phyloP scores from a whole-genome alignment of 2,888 invertebrate genomes.

The Hydrotaea cyrtoneurina region DNA sequence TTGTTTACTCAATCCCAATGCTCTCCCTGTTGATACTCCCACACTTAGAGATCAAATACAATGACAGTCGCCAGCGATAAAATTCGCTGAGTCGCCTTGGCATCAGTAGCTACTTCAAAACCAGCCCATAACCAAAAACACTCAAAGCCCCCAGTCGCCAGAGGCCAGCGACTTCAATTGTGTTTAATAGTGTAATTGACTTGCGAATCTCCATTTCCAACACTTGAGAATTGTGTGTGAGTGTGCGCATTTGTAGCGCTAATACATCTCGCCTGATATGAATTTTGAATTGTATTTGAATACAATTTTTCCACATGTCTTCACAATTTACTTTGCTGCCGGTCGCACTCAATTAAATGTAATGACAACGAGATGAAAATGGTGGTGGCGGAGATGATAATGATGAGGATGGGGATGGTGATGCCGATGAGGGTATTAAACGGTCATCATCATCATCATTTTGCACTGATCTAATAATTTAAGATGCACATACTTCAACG shows the following conservation, averaged over 20 bases:
- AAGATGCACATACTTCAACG: slow-evolving; percentile 46
- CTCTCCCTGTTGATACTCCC: no score
- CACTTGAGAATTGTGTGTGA: neutral
- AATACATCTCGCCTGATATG: slow-evolving; percentile 11
- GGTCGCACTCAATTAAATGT: slow-evolving; percentile 11
- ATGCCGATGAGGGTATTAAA: slow-evolving; percentile 40
- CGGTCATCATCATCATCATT: slow-evolving; percentile 20
- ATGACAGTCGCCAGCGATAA: no score
- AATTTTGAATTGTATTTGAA: slow-evolving; percentile 2
- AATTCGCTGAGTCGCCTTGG: no score
- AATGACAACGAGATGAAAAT: neutral
- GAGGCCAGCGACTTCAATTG: no score
- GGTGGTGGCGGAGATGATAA: slow-evolving; percentile 15
- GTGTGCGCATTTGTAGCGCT: neutral
- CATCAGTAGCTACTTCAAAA: no score
- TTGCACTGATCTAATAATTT: slow-evolving; percentile 66
- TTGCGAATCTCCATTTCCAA: neutral
- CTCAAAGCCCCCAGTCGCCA: no score
- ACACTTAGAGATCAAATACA: no score
- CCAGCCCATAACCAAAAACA: no score
- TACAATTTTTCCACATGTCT: slow-evolving; percentile 55
- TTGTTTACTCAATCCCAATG: no score
- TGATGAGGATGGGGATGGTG: slow-evolving; percentile 32
- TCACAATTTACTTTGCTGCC: neutral
- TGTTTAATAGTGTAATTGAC: no score